phyloP scores from a whole-genome alignment of 2,888 invertebrate genomes.

The Eurytoma adleriae region DNA sequence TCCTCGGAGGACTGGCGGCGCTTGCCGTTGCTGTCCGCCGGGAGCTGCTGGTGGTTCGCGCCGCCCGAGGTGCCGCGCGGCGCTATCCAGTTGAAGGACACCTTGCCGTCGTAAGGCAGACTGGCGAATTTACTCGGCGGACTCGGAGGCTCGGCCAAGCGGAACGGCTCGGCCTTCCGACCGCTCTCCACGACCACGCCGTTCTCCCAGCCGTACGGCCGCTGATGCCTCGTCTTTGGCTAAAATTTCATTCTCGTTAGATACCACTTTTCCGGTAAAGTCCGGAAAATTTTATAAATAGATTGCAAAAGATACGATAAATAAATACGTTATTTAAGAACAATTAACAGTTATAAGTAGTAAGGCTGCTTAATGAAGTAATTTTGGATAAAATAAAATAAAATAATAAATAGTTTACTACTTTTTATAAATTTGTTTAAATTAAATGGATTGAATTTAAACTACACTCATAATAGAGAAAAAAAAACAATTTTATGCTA shows the following conservation, averaged over 20 bases:
- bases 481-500: no score
- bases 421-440: no score
- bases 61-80: conserved; percentile 77
- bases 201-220: conserved; percentile 86
- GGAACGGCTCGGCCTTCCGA: conserved; percentile 65
- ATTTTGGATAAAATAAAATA: no score
- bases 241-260: conserved; percentile 71
- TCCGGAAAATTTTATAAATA: no score
- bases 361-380: no score
- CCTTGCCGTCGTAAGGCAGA: conserved; percentile 80
- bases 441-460: no score
- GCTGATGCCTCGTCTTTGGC: conserved; percentile 87
- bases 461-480: no score
- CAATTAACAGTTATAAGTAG: no score
- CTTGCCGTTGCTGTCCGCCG: background rate
- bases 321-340: no score
- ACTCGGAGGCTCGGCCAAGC: conserved; percentile 78
- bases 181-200: conserved; percentile 53
- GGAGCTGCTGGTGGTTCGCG: conserved; percentile 41
- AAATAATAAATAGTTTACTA: no score
- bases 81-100: conserved; percentile 79
- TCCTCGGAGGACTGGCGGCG: conserved; percentile 77
- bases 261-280: no score
- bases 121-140: conserved; percentile 83
- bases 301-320: no score